Base-by-base conservation (phyloP, 2,797 vertebrate genomes). In the Argya squamiceps region DNA sequence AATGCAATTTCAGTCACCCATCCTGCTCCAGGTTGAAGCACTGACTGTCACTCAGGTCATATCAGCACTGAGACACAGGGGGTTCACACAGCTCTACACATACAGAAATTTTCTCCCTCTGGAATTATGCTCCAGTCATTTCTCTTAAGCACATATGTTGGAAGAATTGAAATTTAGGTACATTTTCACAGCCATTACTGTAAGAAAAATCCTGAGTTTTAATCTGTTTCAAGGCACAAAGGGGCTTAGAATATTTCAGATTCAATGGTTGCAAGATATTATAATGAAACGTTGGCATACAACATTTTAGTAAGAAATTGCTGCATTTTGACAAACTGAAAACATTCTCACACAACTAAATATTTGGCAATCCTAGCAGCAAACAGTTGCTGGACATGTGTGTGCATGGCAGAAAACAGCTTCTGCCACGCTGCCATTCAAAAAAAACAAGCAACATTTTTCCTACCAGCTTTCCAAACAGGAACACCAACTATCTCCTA, bases 31-130 rank as follows among this genome's bases (percentile, higher is more conserved):
- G 20, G 29, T 6, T 5, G 1, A 64, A 68, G 43, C 26, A 26
- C 18, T 70, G 59, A 68, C 9, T 59, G 49, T 15, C 52, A 70
- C 71, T 41, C 21, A 18, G 63, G 21, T 44, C 7, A 0, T 7
- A 50, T 29, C 11, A 1, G 67, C 67, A 59, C 27, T 3, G 13
- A 63, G 13, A 82, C 11, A 1, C 46, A 39, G 65, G 56, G 52
- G 12, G 21, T 20, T 60, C 29, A 44, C 5, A 2, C 18, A 74
- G 47, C 52, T 74, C 75, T 21, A 19, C 29, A 4, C 0, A 1
- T 4, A 52, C 3, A 47, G 52, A n/a, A 84, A n/a, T 17, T 23
- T 50, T 58, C 39, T 19, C 12, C 63, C 68, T n/a, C 1, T 22
- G 27, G 30, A 58, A 43, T 32, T 55, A 12, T 12, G 50, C 62